Evolutionary conservation across 2,797 vertebrate species (phyloP), one percentile per base, ranked within the genome.

Genomic region (Mormyrops attenuatus): DNA sequence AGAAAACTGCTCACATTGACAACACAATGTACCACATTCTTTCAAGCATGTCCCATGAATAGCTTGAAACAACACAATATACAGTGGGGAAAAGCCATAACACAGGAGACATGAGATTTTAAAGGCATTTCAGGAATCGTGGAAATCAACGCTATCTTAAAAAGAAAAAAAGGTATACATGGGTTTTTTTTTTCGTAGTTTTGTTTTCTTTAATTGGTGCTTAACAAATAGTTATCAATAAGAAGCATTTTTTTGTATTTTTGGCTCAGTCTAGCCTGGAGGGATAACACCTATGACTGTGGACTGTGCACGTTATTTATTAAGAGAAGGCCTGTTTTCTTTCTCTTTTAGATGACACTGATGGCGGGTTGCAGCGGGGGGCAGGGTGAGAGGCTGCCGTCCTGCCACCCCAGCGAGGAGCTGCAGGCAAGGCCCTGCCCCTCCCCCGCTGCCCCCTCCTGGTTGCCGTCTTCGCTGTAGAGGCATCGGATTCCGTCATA

Each of bases 401-500:
- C 97, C 93, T 95, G 96, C 93, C 94, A 92, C 0, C 96, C 93
- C 73, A 94, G 89, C 80, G 95, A 94, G 84, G 95, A 92, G 50
- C 95, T 92, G 89, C 96, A 97, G 53, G 93, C 94, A 88, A 94
- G 91, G 94, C 94, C 15, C 88, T 34, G 93, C 90, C 96, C 96
- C 52, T 95, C 91, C 7, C 92, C 94, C 8, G 89, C 89, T 88
- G 80, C 94, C 30, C 92, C 95, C 91, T 97, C 97, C 1, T 96
- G 96, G 90, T 93, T 91, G 20, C 87, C 84, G 2, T 99, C 98
- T 93, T 99, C 98, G 0, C 98, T 99, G 95, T 98, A 99, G 60
- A 99, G 97, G 69, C 98, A 97, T 91, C 99, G 99, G 95, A 99
- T 99, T 34, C 97, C 97, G 0, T 99, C 98, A 0, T 97, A 99